Base-by-base conservation (phyloP, 2,888 invertebrate species). In the Pardosa pseudoannulata region DNA sequence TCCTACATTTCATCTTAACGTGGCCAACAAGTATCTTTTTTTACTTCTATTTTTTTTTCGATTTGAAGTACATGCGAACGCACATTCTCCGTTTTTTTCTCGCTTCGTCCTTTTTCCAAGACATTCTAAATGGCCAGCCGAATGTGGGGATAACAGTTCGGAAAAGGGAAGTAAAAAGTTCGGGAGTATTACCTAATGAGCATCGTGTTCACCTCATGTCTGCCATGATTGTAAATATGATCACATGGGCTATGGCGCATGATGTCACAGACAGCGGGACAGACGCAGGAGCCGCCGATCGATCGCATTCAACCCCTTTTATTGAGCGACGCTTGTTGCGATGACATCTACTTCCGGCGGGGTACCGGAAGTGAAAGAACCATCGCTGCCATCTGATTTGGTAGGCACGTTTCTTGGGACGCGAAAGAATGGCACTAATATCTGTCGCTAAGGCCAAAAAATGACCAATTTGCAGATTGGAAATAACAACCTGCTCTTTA, bases 171-270 rank as follows among this genome's bases (percentile, higher is more conserved):
- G 46, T 29, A n/a, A 65, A 68, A 81, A 73, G 68, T 68, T n/a
- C 62, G 67, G 72, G 70, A 80, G 79, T 76, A 56, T 87, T 82
- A 87, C 87, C 87, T 87, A 79, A 78, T 81, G 36, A 73, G 72
- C 81, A 70, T 75, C 56, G 72, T 81, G 78, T 81, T 87, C 81
- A 81, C 81, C 87, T 73, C 86, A 87, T 80, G 87, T 71, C 87
- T 87, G 87, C 87, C 87, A 87, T 87, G 81, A 87, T 87, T 87
- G 87, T 87, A 87, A 87, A 87, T 87, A 87, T 70, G 87, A 76
- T 81, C 87, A 87, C 87, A 87, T 87, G 87, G 87, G 83, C 62
- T 73, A 76, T 73, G 73, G 85, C 79, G 79, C 79, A 79, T 79
- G 79, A 79, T 79, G 79, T 79, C 85, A 86, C 79, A 86, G 79